These are phyloP conservation scores for Drosophila kambysellisi DNA, from an alignment of 2,888 invertebrate genomes.

Conservation along the genomic window DNA sequence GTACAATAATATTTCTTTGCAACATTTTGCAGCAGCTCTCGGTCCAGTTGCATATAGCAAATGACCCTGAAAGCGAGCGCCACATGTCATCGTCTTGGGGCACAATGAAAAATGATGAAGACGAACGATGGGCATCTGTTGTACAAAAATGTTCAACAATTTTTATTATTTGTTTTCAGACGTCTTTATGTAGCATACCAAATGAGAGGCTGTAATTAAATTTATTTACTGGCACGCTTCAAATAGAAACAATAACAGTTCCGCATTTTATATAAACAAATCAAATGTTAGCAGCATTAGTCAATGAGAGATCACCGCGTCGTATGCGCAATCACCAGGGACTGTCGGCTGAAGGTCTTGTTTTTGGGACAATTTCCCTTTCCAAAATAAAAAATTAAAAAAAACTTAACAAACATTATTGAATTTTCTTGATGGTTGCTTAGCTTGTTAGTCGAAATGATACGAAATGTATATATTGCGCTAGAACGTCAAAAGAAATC, in stretches of 20 bases:
- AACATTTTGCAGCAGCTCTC: conserved; percentile 39
- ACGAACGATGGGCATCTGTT: conserved; percentile 58
- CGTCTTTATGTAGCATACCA: conserved; percentile 44
- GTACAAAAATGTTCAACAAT: conserved; percentile 39
- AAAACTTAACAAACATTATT: conserved; percentile 22
- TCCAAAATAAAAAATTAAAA: conserved; percentile 19
- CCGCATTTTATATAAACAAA: conserved; percentile 48
- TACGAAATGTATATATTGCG: conserved; percentile 21
- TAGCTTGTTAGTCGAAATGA: conserved; percentile 17
- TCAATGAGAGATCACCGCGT: conserved; percentile 45
- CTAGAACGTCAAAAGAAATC: conserved; percentile 34
- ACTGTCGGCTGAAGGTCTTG: conserved; percentile 27
- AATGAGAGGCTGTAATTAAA: conserved; percentile 66
- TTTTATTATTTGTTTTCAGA: conserved; percentile 38
- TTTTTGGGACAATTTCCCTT: conserved; percentile 32
- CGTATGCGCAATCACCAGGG: conserved; percentile 49
- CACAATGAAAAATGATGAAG: conserved; percentile 19
- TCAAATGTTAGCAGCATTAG: conserved; percentile 63
- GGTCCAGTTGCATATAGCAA: conserved; percentile 59
- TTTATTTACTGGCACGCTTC: conserved; percentile 68
- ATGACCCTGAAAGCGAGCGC: conserved; percentile 63
- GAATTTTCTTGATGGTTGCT: conserved; percentile 14
- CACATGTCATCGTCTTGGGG: conserved; percentile 61
- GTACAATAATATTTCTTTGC: conserved; percentile 10
- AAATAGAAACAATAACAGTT: conserved; percentile 44